Base-by-base conservation (phyloP, 2,888 invertebrate species). In the Andrena bicolor region DNA sequence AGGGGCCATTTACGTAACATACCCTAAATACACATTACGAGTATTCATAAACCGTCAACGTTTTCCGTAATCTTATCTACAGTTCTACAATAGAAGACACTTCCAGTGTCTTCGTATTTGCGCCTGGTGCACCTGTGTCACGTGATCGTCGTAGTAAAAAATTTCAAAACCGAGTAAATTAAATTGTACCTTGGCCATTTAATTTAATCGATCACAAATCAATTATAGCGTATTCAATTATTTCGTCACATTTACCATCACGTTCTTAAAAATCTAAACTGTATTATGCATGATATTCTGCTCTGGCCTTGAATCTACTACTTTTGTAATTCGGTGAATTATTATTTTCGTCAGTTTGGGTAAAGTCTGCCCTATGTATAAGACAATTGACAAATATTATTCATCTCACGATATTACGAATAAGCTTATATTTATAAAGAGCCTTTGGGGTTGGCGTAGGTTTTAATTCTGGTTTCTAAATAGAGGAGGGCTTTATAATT, bases 1-100 rank as follows among this genome's bases (percentile, higher is more conserved):
- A 56, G 8, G 23, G 30, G n/a, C 53, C 63, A 32, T 64, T 76
- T 68, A 48, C 16, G 30, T 66, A 58, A 32, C 58, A 6, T 66
- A 10, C 30, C 41, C 41, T 16, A 41, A 41, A 26, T 51, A 71
- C 16, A 72, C 35, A 51, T 10, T 2, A 32, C 28, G 28, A 8
- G n/a, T 13, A 10, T 26, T 13, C 28, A 35, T n/a, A 26, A 63
- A n/a, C n/a, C 30, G n/a, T 4, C 32, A n/a, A 56, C 23, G 16
- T 68, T 26, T 8, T 7, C 10, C n/a, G 20, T 20, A 49, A 65
- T 41, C 20, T 30, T n/a, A 16, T 58, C n/a, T 32, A 23, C 49
- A 20, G 1, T 28, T 30, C 23, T n/a, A 30, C 8, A n/a, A 65
- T 48, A 65, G 16, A 48, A 49, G 10, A 49, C 20, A 49, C 10